Evolutionary conservation across 2,888 invertebrate genomes (phyloP).

Genomic region (Taphrorychus bicolor): DNA sequence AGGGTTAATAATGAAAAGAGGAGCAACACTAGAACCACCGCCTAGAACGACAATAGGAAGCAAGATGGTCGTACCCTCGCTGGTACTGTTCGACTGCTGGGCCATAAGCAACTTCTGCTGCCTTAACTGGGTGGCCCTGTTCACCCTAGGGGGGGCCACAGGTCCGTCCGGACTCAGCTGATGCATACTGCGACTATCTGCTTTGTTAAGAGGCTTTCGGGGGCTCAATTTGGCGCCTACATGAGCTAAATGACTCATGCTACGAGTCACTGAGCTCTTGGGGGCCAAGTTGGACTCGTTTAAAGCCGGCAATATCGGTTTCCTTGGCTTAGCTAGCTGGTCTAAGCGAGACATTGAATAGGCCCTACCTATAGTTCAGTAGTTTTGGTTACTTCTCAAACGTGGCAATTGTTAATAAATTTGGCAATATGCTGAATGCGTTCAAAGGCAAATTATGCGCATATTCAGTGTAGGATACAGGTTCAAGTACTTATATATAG

Average conservation of each 20-base stretch:
- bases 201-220: slow-evolving; percentile 57
- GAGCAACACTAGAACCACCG: slow-evolving; percentile 26
- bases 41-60: slow-evolving; percentile 24
- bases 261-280: slow-evolving; percentile 67
- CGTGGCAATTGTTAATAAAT: background rate
- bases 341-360: slow-evolving; percentile 94
- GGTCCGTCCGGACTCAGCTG: slow-evolving; percentile 55
- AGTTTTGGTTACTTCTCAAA: background rate
- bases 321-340: slow-evolving; percentile 77
- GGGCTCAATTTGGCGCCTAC: slow-evolving; percentile 58
- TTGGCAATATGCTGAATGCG: background rate
- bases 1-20: slow-evolving; percentile 13
- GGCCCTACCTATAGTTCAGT: slow-evolving; percentile 70
- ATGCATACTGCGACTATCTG: slow-evolving; percentile 60
- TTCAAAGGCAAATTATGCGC: background rate
- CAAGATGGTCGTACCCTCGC: slow-evolving; percentile 54
- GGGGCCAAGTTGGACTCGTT: slow-evolving; percentile 52
- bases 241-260: slow-evolving; percentile 74
- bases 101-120: slow-evolving; percentile 55
- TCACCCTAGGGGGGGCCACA: slow-evolving; percentile 54
- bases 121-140: slow-evolving; percentile 58
- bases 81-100: slow-evolving; percentile 54
- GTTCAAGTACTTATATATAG: no score
- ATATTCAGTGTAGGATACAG: background rate
- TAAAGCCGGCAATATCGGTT: slow-evolving; percentile 53